Percentiles rank a stretch among this genome's conserved stretches.
These are phyloP conservation scores for Phrynocephalus versicolor DNA, from an alignment of 2,113 vertebrate species.

Conservation along the genomic window DNA sequence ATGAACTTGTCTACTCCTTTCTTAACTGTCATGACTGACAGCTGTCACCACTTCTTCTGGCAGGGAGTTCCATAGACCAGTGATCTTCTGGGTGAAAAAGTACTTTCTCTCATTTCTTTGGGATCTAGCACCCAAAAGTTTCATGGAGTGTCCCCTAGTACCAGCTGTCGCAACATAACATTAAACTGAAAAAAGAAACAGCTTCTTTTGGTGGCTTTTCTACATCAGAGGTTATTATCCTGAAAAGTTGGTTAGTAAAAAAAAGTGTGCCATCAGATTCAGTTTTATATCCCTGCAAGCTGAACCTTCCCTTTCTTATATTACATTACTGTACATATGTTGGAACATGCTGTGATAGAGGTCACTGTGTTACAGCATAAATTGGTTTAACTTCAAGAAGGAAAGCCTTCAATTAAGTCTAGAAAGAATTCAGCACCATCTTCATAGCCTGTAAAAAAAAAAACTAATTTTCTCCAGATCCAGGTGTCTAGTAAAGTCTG, in stretches of 20 bases:
- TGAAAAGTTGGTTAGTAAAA: not conserved
- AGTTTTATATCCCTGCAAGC: not conserved
- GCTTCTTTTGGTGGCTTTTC: not conserved
- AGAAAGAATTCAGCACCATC: not conserved
- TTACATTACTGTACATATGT: constrained; percentile 16
- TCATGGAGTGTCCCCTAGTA: no score
- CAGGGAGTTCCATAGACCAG: no score
- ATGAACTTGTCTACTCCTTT: no score
- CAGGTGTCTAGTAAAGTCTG: not conserved
- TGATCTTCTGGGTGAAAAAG: no score
- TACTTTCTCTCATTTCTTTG: no score
- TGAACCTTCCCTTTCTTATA: not conserved
- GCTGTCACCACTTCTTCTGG: no score
- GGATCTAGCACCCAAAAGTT: no score
- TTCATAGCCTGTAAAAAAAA: not conserved
- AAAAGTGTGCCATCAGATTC: not conserved
- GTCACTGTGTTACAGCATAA: constrained; percentile 9
- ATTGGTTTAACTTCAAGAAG: not conserved
- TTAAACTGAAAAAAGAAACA: not conserved
- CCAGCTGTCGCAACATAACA: not conserved
- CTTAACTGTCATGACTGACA: no score
- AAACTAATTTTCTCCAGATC: not conserved
- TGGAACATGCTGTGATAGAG: constrained; percentile 1
- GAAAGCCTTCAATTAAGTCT: not conserved
- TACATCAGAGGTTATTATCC: not conserved